Evolutionary conservation across 2,113 vertebrate genomes (phyloP).

Genomic region (Oceanodroma tethys): DNA sequence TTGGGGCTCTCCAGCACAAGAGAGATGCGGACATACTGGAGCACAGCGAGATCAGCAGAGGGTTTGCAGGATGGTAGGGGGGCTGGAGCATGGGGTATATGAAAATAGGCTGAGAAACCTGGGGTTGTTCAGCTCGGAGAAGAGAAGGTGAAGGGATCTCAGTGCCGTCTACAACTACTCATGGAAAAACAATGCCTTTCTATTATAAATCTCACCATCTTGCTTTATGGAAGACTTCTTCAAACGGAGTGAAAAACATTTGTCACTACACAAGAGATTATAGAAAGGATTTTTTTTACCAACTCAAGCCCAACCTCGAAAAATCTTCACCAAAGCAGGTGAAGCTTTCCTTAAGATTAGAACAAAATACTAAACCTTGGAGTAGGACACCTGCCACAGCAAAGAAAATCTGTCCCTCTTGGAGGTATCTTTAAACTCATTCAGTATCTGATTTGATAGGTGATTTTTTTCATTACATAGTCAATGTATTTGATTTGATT

Average conservation of each 20-base stretch:
- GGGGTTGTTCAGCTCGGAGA: background rate
- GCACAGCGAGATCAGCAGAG: background rate
- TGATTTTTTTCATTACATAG: background rate
- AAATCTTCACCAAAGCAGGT: background rate
- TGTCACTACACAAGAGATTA: background rate
- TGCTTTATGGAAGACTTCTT: background rate
- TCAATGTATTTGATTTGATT: conserved; percentile 1
- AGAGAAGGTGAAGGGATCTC: background rate
- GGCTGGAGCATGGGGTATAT: background rate
- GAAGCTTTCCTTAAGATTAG: background rate
- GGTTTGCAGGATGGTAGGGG: background rate
- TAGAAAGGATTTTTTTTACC: background rate
- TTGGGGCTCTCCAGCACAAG: background rate
- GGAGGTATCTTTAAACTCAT: background rate
- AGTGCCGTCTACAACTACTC: background rate
- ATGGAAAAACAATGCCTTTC: background rate
- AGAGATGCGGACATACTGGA: background rate
- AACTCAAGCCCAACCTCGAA: background rate
- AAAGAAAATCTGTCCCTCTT: background rate
- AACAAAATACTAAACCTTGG: background rate
- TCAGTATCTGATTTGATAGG: background rate
- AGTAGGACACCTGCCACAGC: background rate
- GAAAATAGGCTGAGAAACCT: background rate
- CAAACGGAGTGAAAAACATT: background rate
- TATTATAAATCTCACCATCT: background rate